Evolutionary conservation across 2,113 vertebrate species (phyloP), one percentile per base, ranked within the genome.

Genomic region (Datnioides undecimradiatus): DNA sequence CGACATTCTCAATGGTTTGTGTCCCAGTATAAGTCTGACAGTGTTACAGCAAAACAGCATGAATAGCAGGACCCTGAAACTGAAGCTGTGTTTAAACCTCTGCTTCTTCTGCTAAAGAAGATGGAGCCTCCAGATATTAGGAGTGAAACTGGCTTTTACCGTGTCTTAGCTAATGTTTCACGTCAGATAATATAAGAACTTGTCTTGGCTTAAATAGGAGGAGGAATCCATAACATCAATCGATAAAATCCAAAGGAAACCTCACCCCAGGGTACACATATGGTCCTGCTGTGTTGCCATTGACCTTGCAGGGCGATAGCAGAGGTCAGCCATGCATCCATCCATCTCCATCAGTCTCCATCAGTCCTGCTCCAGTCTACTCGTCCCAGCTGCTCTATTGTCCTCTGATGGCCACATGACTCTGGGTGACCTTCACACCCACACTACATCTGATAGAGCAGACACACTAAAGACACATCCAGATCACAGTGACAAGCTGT

Each of bases 261-360:
- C 45, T 33, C 60, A 23, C 36, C 23, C 8, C 7, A 46, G 63
- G 76, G 14, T 27, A 14, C 62, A 69, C 85, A 83, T 45, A 63
- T 82, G 84, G 55, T 67, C 73, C 45, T 25, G 25, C 73, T 8
- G 48, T 49, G 70, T 46, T 66, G 29, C 59, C 29, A 17, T 49
- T 87, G 81, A 84, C 91, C 84, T 91, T 90, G 79, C 40, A 21
- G 52, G 41, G 38, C 1, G 19, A 60, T 64, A 49, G 29, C 80
- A 76, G 73, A 84, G 86, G 87, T 83, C 86, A 73, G 52, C 58
- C 55, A 19, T 12, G 27, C 13, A 80, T 87, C 73, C 75, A 88
- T 90, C 87, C 62, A 70, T 88, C 88, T 86, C 85, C 71, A 83
- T 90, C 82, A 33, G 65, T 87, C 85, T 83, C 68, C 36, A 46